Conservation (phyloP, 1,140 invertebrate species). For the Ostrea denselamellosa region DNA sequence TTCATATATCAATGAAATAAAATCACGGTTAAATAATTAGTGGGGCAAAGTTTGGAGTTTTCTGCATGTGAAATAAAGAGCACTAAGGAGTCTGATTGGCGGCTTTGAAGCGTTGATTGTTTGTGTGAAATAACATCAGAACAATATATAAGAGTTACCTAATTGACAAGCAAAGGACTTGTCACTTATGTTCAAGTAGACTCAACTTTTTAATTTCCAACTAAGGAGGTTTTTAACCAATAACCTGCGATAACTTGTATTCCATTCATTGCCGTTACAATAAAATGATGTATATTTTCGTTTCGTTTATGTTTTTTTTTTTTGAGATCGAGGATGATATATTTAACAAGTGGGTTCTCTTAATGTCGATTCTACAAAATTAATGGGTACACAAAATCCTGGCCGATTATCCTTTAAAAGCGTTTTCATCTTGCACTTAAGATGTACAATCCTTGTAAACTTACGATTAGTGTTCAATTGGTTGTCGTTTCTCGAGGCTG, state of each 20-base stretch:
- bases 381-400: background rate
- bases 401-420: constrained; percentile 23
- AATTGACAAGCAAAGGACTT: background rate
- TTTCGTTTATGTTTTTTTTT: constrained; percentile 19
- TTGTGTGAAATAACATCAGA: background rate
- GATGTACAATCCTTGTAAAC: constrained; percentile 22
- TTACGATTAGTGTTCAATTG: background rate
- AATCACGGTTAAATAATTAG: no score
- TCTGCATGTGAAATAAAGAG: background rate
- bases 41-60: no score
- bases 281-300: background rate
- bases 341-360: background rate
- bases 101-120: background rate
- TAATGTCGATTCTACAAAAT: background rate
- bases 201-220: constrained; percentile 5
- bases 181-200: background rate
- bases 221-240: background rate
- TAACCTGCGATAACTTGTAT: background rate
- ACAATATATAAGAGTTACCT: background rate
- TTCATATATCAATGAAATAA: no score
- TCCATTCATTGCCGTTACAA: background rate
- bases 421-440: constrained; percentile 23
- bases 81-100: background rate
- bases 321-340: background rate
- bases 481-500: background rate